Evolutionary conservation across 92 coral and sea anemone genomes (phyloP).

Genomic region (Ricordea florida): DNA sequence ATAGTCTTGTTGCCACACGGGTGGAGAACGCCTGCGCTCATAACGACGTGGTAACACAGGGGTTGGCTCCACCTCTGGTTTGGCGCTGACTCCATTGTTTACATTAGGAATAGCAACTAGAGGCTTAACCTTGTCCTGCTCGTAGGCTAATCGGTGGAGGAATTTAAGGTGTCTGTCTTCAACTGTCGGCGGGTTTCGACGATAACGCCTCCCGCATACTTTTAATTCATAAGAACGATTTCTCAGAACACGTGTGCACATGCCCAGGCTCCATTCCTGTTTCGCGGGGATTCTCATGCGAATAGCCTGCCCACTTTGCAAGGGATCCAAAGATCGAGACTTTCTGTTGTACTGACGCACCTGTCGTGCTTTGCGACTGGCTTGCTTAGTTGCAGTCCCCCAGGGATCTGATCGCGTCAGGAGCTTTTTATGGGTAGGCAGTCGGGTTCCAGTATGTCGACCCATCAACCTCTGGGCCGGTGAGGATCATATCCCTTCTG

Average conservation of each 20-base stretch:
- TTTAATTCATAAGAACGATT: slow-evolving; percentile 37
- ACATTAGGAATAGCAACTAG: not conserved
- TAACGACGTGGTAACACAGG: not conserved
- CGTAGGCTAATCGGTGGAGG: not conserved
- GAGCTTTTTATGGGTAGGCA: slow-evolving; percentile 18
- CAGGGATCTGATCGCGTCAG: not conserved
- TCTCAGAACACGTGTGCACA: not conserved
- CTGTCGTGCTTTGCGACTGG: slow-evolving; percentile 7
- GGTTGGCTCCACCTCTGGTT: not conserved
- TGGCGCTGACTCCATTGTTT: no score
- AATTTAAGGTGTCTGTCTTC: slow-evolving; percentile 15
- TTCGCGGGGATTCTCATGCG: slow-evolving; percentile 26
- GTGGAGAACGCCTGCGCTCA: not conserved
- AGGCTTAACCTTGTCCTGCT: not conserved
- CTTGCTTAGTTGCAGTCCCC: not conserved
- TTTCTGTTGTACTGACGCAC: slow-evolving; percentile 13
- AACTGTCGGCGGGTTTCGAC: slow-evolving; percentile 34
- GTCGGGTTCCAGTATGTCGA: slow-evolving; percentile 17
- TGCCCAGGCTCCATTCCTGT: slow-evolving; percentile 27
- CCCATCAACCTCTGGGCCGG: slow-evolving; percentile 38
- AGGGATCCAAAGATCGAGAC: not conserved
- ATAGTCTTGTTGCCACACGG: slow-evolving; percentile 1
- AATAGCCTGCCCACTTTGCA: slow-evolving; percentile 25
- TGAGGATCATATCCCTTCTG: slow-evolving; percentile 19
- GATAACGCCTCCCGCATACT: slow-evolving; percentile 14